A percentile compares a stretch with the other conserved stretches of the same genome.
phyloP scores from a whole-genome alignment of 1,140 invertebrate genomes.

The Triops cancriformis region DNA sequence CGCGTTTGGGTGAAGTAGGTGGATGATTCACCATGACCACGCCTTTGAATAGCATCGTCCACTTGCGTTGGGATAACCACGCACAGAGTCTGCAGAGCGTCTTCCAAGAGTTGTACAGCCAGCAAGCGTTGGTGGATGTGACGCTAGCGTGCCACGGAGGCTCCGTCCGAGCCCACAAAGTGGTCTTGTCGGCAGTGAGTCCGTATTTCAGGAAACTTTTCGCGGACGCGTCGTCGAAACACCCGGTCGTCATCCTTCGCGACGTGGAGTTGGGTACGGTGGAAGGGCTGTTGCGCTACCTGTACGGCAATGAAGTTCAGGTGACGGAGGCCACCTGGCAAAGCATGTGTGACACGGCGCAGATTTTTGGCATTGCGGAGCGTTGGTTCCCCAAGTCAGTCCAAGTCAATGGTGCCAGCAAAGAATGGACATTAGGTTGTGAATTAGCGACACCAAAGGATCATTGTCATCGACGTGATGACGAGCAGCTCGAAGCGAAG shows the following conservation, averaged over 20 bases:
- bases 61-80: slow-evolving; percentile 38
- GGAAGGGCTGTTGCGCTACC: slow-evolving; percentile 84
- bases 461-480: not conserved
- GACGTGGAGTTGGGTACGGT: slow-evolving; percentile 83
- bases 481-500: not conserved
- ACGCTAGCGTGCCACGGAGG: slow-evolving; percentile 28
- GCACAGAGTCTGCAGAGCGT: slow-evolving; percentile 35
- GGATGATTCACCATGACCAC: not conserved
- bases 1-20: not conserved
- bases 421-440: not conserved
- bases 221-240: slow-evolving; percentile 56
- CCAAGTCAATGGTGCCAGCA: not conserved
- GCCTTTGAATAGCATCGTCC: not conserved
- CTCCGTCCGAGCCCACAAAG: slow-evolving; percentile 30
- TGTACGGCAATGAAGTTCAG: slow-evolving; percentile 57
- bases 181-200: slow-evolving; percentile 30
- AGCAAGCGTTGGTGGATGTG: slow-evolving; percentile 30
- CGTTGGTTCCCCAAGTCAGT: not conserved
- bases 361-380: not conserved
- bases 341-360: not conserved
- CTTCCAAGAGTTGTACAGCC: slow-evolving; percentile 44
- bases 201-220: slow-evolving; percentile 29
- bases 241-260: slow-evolving; percentile 86
- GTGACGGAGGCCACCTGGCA: slow-evolving; percentile 10
- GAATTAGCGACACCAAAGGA: not conserved